Conservation (phyloP, 2,888 invertebrate genomes). For the Microctonus hyperodae region DNA sequence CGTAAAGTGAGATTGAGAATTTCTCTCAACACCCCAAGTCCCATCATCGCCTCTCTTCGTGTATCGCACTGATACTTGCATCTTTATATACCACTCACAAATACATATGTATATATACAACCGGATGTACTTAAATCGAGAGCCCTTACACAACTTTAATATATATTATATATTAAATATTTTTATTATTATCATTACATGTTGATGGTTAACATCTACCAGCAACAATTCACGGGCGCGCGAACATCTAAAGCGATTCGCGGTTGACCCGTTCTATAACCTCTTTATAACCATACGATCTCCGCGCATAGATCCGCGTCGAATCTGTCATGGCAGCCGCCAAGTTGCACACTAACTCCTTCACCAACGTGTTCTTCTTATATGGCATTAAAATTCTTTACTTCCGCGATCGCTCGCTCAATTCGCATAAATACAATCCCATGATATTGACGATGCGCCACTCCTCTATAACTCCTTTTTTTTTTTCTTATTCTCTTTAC, state of each 20-base stretch:
- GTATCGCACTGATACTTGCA: not conserved
- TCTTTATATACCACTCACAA: conserved; percentile 6
- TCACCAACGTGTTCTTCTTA: conserved; percentile 22
- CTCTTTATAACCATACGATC: conserved; percentile 19
- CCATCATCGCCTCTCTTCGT: conserved; percentile 10
- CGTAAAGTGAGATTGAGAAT: conserved; percentile 30
- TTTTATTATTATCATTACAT: not conserved
- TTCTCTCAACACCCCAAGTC: conserved; percentile 5
- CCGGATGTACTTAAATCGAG: conserved; percentile 32
- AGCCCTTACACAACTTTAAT: conserved; percentile 16
- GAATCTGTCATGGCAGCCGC: conserved; percentile 35
- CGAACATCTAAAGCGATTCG: conserved; percentile 26
- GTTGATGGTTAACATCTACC: not conserved
- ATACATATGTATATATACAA: not conserved
- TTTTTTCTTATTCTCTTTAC: not conserved
- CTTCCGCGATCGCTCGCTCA: conserved; percentile 32
- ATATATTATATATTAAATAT: conserved; percentile 11
- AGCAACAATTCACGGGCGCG: not conserved
- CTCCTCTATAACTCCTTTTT: not conserved
- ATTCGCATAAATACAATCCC: conserved; percentile 9
- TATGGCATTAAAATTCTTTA: conserved; percentile 38
- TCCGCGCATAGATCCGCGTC: conserved; percentile 34
- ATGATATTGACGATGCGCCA: not conserved
- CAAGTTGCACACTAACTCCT: conserved; percentile 12
- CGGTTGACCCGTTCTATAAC: conserved; percentile 33